Percentiles rank a stretch among this genome's conserved stretches.
Conservation (phyloP, 1,140 invertebrate genomes). For the Leptopilina clavipes region DNA sequence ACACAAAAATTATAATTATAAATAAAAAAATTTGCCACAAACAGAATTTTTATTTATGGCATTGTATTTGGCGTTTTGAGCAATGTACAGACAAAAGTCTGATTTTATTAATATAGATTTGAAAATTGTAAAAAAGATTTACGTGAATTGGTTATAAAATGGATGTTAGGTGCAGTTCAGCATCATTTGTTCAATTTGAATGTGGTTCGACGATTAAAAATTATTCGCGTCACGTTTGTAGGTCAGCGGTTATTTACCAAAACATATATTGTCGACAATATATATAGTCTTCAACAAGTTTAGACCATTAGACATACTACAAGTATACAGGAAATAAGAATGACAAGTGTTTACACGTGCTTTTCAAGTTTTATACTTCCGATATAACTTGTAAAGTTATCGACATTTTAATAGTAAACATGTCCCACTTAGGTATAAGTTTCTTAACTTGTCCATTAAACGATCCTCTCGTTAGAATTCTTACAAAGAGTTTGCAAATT, state of each 20-base stretch:
- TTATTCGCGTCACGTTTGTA: conserved; percentile 59
- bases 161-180: background rate
- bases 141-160: too few relatives aligned
- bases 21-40: too few relatives aligned
- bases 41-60: too few relatives aligned
- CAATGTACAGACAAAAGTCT: too few relatives aligned
- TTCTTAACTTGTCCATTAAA: background rate
- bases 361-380: background rate
- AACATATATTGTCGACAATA: conserved; percentile 38
- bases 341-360: conserved; percentile 38
- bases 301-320: conserved; percentile 27
- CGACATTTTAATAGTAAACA: background rate
- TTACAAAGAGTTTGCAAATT: background rate
- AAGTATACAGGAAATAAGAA: conserved; percentile 46
- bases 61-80: too few relatives aligned
- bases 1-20: too few relatives aligned
- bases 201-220: background rate
- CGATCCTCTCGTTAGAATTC: background rate
- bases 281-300: too few relatives aligned
- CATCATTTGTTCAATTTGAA: background rate
- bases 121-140: conserved; percentile 10
- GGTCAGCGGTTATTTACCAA: conserved; percentile 56
- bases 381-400: background rate
- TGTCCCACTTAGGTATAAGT: background rate
- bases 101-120: too few relatives aligned